These are phyloP conservation scores for Pseudomyrmex flavicornis DNA, from an alignment of 1,140 invertebrate genomes.

Conservation along the genomic window DNA sequence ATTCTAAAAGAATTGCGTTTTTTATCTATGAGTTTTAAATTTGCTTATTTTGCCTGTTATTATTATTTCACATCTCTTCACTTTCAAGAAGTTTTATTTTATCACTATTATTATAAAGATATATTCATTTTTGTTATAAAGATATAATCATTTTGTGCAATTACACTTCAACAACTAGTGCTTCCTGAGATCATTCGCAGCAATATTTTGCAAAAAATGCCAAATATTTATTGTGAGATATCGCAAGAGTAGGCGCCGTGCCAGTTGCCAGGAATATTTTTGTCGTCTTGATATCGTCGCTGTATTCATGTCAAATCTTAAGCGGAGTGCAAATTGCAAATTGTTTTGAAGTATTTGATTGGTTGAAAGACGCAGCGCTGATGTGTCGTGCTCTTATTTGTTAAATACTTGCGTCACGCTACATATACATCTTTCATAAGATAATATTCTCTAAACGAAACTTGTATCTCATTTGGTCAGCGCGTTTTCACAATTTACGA, in stretches of 20 bases:
- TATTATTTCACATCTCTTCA: too few species aligned
- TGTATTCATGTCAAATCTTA: slow-evolving; percentile 20
- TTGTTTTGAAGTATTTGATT: slow-evolving; percentile 56
- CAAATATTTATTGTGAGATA: slow-evolving; percentile 18
- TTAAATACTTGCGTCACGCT: slow-evolving; percentile 44
- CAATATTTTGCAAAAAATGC: background rate
- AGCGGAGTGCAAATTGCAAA: slow-evolving; percentile 61
- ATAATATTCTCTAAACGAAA: slow-evolving; percentile 1
- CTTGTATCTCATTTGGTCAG: slow-evolving; percentile 1
- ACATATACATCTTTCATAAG: slow-evolving; percentile 18
- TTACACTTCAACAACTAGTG: too few species aligned
- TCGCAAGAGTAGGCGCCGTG: background rate
- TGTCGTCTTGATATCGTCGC: background rate
- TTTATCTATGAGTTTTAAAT: too few species aligned
- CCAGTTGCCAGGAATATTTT: slow-evolving; percentile 1
- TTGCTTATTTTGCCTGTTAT: too few species aligned
- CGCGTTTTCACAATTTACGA: background rate
- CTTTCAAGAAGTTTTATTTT: too few species aligned
- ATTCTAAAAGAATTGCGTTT: too few species aligned
- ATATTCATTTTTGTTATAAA: too few species aligned
- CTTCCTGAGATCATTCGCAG: too few species aligned
- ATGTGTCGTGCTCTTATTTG: slow-evolving; percentile 22
- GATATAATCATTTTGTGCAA: too few species aligned
- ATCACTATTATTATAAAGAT: too few species aligned
- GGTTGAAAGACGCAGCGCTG: slow-evolving; percentile 24